A percentile compares a stretch with the other conserved stretches of the same genome.
phyloP scores from a whole-genome alignment of 2,797 vertebrate species.

The Poeciliopsis paucimaculata region DNA sequence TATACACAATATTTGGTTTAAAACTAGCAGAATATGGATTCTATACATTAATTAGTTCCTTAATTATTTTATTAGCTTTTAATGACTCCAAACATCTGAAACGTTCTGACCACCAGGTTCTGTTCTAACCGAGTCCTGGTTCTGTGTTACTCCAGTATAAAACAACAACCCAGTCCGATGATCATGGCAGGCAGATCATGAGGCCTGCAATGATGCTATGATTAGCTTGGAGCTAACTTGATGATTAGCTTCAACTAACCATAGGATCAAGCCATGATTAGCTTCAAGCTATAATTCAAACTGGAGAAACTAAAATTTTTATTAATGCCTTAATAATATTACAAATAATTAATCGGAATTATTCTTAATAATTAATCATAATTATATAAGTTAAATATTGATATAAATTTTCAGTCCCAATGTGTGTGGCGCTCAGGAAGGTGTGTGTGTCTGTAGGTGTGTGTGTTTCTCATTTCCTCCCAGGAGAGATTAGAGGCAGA shows the following conservation, averaged over 20 bases:
- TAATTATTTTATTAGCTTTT: background rate
- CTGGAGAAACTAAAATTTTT: too few relatives aligned
- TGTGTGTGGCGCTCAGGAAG: conserved; percentile 28
- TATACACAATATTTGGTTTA: background rate
- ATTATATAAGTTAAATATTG: too few relatives aligned
- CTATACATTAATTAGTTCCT: background rate
- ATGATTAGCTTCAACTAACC: too few relatives aligned
- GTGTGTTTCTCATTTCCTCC: conserved; percentile 74
- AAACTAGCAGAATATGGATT: background rate
- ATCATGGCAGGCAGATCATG: too few relatives aligned
- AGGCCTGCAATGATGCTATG: too few relatives aligned
- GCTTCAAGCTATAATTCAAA: too few relatives aligned
- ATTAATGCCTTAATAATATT: too few relatives aligned
- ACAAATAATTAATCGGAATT: too few relatives aligned
- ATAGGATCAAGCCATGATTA: too few relatives aligned
- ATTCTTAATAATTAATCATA: too few relatives aligned
- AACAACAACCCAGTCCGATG: conserved; percentile 51
- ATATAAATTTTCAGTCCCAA: too few relatives aligned
- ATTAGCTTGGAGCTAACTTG: too few relatives aligned
- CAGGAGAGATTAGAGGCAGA: conserved; percentile 68
- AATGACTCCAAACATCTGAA: conserved; percentile 1
- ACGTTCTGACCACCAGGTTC: conserved; percentile 18
- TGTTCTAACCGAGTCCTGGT: conserved; percentile 48
- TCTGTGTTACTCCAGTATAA: conserved; percentile 48
- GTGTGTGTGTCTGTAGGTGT: conserved; percentile 18